A percentile compares a stretch with the other conserved stretches of the same genome.
Conservation (phyloP, 1,140 invertebrate genomes). For the Bombus breviceps region DNA sequence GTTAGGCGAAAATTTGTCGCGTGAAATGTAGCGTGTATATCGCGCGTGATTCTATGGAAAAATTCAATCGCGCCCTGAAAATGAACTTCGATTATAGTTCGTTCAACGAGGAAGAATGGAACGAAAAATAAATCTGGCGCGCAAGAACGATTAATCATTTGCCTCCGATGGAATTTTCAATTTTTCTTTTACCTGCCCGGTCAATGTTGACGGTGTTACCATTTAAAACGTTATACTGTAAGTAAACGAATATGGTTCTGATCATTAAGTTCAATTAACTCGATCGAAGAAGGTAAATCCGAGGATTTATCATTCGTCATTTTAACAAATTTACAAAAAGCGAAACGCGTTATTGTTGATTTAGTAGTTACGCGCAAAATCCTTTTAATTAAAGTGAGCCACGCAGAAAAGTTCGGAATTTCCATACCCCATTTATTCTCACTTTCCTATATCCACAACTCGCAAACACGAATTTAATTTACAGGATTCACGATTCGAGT, state of each 20-base stretch:
- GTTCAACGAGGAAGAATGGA: not conserved
- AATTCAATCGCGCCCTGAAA: not conserved
- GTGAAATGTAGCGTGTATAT: not conserved
- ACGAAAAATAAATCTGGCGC: not conserved
- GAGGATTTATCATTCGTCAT: not conserved
- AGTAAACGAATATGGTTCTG: not conserved
- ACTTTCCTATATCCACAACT: not conserved
- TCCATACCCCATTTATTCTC: not conserved
- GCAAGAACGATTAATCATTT: not conserved
- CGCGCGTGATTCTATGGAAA: not conserved
- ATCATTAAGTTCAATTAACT: conserved; percentile 4
- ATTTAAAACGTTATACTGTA: not conserved
- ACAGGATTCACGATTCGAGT: conserved; percentile 5
- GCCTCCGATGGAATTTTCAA: not conserved
- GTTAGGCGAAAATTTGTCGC: too few species aligned
- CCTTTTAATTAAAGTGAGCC: conserved; percentile 26
- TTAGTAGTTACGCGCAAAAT: not conserved
- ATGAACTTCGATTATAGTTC: conserved; percentile 3
- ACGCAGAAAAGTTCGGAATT: conserved; percentile 8
- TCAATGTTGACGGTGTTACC: too few species aligned
- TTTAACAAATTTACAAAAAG: not conserved
- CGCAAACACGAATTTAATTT: conserved; percentile 22
- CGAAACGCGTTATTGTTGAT: conserved; percentile 9
- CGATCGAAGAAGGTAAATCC: not conserved
- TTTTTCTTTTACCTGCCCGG: not conserved